Evolutionary conservation across 1,140 invertebrate genomes (phyloP).

Genomic region (Teleogryllus occipitalis): DNA sequence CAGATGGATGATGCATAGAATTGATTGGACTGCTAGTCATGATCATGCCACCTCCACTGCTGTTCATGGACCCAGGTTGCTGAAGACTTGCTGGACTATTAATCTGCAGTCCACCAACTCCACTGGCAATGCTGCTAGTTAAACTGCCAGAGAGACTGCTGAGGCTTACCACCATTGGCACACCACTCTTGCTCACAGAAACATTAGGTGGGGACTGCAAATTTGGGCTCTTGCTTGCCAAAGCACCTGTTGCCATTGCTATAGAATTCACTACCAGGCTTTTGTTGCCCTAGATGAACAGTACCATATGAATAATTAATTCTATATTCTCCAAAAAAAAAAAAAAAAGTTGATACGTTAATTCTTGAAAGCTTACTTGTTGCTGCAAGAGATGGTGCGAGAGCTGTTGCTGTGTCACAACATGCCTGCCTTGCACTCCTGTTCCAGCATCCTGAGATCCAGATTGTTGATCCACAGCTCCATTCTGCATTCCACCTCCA

Average conservation of each 20-base stretch:
- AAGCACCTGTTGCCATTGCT: conserved; percentile 56
- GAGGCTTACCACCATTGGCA: conserved; percentile 18
- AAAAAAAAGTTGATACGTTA: background rate
- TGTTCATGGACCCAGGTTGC: conserved; percentile 42
- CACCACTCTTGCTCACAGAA: conserved; percentile 44
- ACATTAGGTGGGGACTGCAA: conserved; percentile 74
- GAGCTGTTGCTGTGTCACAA: conserved; percentile 36
- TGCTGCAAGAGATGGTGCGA: conserved; percentile 42
- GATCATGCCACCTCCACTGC: conserved; percentile 55
- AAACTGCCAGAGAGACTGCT: conserved; percentile 39
- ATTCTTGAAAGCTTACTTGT: background rate
- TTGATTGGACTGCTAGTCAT: conserved; percentile 54
- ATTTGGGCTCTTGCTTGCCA: conserved; percentile 70
- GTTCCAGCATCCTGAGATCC: background rate
- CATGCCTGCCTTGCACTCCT: conserved; percentile 27
- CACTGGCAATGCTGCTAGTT: conserved; percentile 47
- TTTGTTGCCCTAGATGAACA: conserved; percentile 55
- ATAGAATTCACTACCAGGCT: conserved; percentile 58
- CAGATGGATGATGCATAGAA: conserved; percentile 33
- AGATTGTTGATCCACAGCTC: conserved; percentile 18
- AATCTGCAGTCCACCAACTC: conserved; percentile 15
- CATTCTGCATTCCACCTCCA: conserved; percentile 22
- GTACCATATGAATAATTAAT: background rate
- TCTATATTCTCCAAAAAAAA: background rate
- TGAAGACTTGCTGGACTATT: background rate